phyloP scores from a whole-genome alignment of 2,797 vertebrate species.

The Antrozous pallidus region DNA sequence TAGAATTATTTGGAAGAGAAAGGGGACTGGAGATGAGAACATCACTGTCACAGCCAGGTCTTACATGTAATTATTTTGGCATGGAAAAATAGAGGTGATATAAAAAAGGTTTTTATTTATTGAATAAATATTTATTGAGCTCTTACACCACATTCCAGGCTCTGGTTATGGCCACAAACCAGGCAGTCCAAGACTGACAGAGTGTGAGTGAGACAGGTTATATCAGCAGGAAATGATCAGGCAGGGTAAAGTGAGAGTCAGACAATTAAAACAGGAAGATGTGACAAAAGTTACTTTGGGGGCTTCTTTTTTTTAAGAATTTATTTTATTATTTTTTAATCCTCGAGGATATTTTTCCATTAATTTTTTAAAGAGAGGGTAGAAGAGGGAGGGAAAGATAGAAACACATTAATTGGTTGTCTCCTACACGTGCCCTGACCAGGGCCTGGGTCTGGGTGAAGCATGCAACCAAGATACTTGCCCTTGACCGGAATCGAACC shows the following conservation, averaged over 20 bases:
- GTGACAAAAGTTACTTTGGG: neutral
- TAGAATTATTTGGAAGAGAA: neutral
- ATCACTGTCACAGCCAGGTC: neutral
- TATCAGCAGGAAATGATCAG: neutral
- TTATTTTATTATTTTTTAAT: too few relatives aligned
- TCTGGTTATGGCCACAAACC: neutral
- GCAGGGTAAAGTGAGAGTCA: neutral
- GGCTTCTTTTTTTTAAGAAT: too few relatives aligned
- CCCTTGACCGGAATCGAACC: too few relatives aligned
- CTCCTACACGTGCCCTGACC: too few relatives aligned
- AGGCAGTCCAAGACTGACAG: neutral
- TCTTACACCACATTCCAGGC: neutral
- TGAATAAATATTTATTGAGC: neutral
- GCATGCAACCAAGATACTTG: too few relatives aligned
- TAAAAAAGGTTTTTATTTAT: neutral
- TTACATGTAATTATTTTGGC: neutral
- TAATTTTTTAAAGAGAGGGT: too few relatives aligned
- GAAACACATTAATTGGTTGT: too few relatives aligned
- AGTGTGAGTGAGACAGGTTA: neutral
- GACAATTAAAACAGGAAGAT: neutral
- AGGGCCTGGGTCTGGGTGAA: too few relatives aligned
- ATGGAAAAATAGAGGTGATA: neutral
- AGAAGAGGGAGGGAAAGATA: too few relatives aligned
- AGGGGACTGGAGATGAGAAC: neutral
- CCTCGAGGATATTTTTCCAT: too few relatives aligned